A percentile compares a stretch with the other conserved stretches of the same genome.
phyloP scores from a whole-genome alignment of 1,140 invertebrate species.

The Harpegnathos saltator region DNA sequence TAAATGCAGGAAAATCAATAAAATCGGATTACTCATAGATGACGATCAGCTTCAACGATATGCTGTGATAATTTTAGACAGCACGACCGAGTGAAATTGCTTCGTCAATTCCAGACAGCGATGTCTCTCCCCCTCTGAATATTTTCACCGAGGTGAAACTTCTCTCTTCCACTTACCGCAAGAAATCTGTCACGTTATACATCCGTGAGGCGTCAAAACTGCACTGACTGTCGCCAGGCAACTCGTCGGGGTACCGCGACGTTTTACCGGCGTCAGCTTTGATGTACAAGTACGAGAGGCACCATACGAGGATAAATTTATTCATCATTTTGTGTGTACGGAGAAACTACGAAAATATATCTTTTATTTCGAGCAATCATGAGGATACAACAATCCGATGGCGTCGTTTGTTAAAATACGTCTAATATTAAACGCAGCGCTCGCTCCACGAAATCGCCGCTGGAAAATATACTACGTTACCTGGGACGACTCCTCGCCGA shows the following conservation, averaged over 20 bases:
- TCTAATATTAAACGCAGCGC: too few species aligned
- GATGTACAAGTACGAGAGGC: conserved; percentile 5
- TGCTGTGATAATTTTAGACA: too few species aligned
- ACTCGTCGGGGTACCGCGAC: conserved; percentile 11
- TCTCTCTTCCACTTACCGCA: conserved; percentile 76
- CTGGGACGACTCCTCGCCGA: too few species aligned
- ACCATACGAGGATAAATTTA: conserved; percentile 50
- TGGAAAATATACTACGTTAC: too few species aligned
- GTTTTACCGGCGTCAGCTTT: not conserved
- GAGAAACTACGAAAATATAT: not conserved
- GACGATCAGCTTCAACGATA: not conserved
- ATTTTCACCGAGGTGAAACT: not conserved
- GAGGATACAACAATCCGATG: too few species aligned
- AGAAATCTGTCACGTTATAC: conserved; percentile 78
- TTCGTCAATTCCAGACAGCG: not conserved
- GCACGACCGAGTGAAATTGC: too few species aligned
- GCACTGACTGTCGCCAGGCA: conserved; percentile 56
- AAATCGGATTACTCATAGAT: too few species aligned
- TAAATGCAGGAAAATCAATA: conserved; percentile 5
- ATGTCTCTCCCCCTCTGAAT: not conserved
- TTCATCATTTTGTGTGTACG: not conserved
- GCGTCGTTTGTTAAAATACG: too few species aligned
- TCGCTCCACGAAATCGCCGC: too few species aligned
- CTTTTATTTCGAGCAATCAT: too few species aligned
- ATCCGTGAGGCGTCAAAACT: conserved; percentile 62